phyloP scores from a whole-genome alignment of 2,113 vertebrate species.

The Platysteira castanea region DNA sequence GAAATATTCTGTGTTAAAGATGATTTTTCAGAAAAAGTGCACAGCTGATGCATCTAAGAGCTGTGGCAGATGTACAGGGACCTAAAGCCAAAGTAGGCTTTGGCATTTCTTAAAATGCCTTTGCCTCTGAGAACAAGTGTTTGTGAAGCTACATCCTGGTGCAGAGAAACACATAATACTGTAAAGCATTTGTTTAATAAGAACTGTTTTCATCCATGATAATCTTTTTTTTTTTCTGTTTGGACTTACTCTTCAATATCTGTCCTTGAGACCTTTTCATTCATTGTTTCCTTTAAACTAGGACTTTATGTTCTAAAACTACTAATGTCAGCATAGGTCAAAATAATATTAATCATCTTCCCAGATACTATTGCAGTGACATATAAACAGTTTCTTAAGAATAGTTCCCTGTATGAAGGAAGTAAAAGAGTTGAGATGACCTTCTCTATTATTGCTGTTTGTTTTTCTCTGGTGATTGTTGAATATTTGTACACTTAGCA shows the following conservation, averaged over 20 bases:
- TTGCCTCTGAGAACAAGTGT: not conserved
- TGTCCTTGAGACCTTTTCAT: not conserved
- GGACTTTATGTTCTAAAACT: not conserved
- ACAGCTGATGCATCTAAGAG: not conserved
- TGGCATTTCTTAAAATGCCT: not conserved
- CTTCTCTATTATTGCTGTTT: not conserved
- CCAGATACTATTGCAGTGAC: not conserved
- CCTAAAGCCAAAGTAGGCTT: not conserved
- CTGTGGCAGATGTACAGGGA: not conserved
- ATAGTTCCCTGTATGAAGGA: not conserved
- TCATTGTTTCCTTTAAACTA: not conserved
- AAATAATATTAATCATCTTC: not conserved
- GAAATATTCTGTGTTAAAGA: not conserved
- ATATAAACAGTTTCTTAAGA: not conserved
- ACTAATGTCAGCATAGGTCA: not conserved
- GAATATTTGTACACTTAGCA: not conserved
- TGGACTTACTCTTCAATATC: not conserved
- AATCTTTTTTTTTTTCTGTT: not conserved
- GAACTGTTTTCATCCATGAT: not conserved
- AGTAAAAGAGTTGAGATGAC: not conserved
- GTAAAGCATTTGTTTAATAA: not conserved
- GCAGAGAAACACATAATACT: not conserved
- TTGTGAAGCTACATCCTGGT: not conserved
- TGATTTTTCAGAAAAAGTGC: not conserved
- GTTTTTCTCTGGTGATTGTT: not conserved